Percentiles rank a stretch among this genome's conserved stretches.
Conservation (phyloP, 2,888 invertebrate genomes). For the Eupithecia inturbata region DNA sequence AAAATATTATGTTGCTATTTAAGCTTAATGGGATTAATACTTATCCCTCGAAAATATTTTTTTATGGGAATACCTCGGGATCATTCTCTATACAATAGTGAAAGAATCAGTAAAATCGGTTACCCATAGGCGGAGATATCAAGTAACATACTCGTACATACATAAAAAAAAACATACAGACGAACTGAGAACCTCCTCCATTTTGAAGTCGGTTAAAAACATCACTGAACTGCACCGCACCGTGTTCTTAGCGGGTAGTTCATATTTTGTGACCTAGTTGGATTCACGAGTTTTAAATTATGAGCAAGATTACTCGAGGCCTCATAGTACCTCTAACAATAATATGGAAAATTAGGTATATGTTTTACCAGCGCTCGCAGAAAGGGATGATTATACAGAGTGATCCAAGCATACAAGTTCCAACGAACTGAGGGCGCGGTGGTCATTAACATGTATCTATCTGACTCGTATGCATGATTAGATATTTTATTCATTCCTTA, state of each 20-base stretch:
- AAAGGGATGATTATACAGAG: background rate
- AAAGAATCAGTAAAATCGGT: no score
- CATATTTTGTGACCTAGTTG: conserved; percentile 1
- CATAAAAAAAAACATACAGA: no score
- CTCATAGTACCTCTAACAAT: background rate
- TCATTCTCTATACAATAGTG: no score
- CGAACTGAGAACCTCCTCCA: no score
- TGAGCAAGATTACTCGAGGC: conserved; percentile 3
- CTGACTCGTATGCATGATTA: background rate
- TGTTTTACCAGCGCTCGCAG: background rate
- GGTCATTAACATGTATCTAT: background rate
- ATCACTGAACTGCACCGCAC: background rate
- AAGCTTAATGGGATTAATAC: no score
- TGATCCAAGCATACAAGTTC: background rate
- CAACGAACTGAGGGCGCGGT: background rate
- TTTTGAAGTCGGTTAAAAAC: no score
- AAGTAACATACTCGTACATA: no score
- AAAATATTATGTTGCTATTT: no score
- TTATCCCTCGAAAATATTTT: no score
- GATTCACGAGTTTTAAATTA: background rate
- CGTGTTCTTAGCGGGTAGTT: background rate
- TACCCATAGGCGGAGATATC: no score
- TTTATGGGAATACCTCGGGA: no score
- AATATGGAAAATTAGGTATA: background rate
- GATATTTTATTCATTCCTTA: background rate